Conservation (phyloP, 2,113 vertebrate species). For the Gymnocephalus cernua region DNA sequence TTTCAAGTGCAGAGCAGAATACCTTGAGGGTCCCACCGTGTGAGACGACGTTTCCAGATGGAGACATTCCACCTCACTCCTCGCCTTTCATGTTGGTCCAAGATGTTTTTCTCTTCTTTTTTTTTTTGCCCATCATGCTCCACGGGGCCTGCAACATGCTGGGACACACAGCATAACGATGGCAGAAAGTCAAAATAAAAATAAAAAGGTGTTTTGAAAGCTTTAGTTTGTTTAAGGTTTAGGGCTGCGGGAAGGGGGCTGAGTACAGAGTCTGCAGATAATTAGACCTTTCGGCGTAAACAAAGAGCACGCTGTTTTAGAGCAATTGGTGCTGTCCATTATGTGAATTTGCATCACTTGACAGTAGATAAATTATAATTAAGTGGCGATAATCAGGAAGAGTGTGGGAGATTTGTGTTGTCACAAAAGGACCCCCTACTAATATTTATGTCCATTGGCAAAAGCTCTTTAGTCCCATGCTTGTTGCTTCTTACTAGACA, state of each 20-base stretch:
- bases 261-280: constrained; percentile 45
- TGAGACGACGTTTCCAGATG: constrained; percentile 46
- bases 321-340: constrained; percentile 43
- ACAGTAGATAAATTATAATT: constrained; percentile 65
- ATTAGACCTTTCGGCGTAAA: constrained; percentile 71
- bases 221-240: constrained; percentile 45
- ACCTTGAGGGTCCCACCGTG: constrained; percentile 59
- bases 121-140: constrained; percentile 44
- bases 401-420: constrained; percentile 27
- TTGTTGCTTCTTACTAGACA: constrained; percentile 13
- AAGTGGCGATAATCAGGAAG: constrained; percentile 52
- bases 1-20: constrained; percentile 59
- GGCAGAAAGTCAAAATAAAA: constrained; percentile 36
- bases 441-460: constrained; percentile 25
- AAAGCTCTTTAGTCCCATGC: constrained; percentile 27
- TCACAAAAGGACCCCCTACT: constrained; percentile 31
- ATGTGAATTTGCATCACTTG: constrained; percentile 53
- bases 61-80: constrained; percentile 35
- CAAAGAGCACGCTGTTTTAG: constrained; percentile 55
- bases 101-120: constrained; percentile 38
- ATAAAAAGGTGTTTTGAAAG: constrained; percentile 20
- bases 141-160: constrained; percentile 21
- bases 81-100: constrained; percentile 60
- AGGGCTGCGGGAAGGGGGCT: background rate
- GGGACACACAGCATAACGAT: constrained; percentile 28